These are phyloP conservation scores for Pristis pectinata DNA, from an alignment of 2,797 vertebrate genomes.

Conservation along the genomic window DNA sequence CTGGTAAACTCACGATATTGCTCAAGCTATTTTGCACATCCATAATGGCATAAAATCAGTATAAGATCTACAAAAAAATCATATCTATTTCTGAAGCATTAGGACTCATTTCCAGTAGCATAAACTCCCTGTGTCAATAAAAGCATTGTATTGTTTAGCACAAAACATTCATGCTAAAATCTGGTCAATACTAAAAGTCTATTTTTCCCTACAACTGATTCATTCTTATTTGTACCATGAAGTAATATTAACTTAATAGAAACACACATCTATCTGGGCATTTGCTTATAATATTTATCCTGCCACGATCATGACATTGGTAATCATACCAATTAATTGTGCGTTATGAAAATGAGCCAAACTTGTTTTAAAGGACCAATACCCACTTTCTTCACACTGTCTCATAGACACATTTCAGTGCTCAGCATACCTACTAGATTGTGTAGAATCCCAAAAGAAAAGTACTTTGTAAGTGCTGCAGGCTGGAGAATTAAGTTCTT, in stretches of 20 bases:
- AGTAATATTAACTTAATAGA: not conserved
- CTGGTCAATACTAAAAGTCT: not conserved
- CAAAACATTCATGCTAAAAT: too few relatives aligned
- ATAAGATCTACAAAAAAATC: not conserved
- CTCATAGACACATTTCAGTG: not conserved
- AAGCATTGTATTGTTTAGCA: not conserved
- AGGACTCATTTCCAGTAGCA: not conserved
- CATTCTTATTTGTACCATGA: not conserved
- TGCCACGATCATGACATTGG: not conserved
- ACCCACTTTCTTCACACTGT: not conserved
- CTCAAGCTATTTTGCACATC: not conserved
- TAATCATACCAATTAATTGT: not conserved
- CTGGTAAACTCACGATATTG: not conserved
- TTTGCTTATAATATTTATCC: not conserved
- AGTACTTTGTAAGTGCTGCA: conserved; percentile 5
- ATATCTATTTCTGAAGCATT: not conserved
- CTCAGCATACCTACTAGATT: not conserved
- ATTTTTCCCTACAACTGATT: not conserved
- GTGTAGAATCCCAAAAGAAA: not conserved
- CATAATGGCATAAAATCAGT: not conserved
- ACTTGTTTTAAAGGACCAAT: not conserved
- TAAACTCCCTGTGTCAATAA: not conserved
- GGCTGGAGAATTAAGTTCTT: not conserved
- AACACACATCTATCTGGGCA: not conserved
- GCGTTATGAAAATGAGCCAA: not conserved